Evolutionary conservation across 2,888 invertebrate genomes (phyloP).

Genomic region (Tenodera sinensis): DNA sequence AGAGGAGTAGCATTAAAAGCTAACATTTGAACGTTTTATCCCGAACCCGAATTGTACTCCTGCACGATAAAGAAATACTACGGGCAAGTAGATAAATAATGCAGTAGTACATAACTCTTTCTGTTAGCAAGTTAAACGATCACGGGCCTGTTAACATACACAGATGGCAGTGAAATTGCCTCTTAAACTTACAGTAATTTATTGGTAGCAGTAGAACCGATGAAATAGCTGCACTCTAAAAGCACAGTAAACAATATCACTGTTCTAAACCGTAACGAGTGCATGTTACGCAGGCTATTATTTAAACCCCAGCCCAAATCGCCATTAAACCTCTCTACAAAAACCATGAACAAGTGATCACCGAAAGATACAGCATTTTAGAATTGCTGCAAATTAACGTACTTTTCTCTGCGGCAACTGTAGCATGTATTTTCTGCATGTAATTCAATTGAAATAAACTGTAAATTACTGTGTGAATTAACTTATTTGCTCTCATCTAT

Average conservation of each 20-base stretch:
- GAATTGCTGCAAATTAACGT: background rate
- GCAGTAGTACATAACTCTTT: too few relatives aligned
- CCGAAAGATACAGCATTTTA: background rate
- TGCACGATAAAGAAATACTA: too few relatives aligned
- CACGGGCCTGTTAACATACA: too few relatives aligned
- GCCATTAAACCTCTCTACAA: background rate
- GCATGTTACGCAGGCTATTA: background rate
- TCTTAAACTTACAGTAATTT: background rate
- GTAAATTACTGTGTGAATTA: background rate
- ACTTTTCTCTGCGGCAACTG: background rate
- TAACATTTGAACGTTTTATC: too few relatives aligned
- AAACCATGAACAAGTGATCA: background rate
- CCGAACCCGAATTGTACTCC: too few relatives aligned
- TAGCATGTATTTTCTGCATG: background rate
- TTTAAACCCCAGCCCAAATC: background rate
- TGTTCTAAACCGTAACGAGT: background rate
- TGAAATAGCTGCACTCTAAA: background rate
- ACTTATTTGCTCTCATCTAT: background rate
- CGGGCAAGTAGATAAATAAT: too few relatives aligned
- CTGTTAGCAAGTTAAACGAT: too few relatives aligned
- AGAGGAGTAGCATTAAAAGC: too few relatives aligned
- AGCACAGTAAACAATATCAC: background rate
- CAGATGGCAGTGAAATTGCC: background rate
- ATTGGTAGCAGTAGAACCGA: background rate
- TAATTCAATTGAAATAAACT: background rate